These are phyloP conservation scores for Tachycineta bicolor DNA, from an alignment of 2,113 vertebrate genomes.

Conservation along the genomic window DNA sequence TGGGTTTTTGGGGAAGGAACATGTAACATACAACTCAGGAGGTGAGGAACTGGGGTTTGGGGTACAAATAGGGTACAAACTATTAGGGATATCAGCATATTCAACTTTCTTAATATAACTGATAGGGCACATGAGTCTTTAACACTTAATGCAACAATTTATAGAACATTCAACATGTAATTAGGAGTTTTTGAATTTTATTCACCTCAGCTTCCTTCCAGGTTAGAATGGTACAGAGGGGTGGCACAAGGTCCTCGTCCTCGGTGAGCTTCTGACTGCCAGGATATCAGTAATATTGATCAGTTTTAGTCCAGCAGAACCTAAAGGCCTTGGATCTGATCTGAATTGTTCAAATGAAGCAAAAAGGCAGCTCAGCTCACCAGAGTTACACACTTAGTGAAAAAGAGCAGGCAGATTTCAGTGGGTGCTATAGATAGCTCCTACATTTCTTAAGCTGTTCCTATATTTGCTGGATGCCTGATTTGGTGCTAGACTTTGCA, in stretches of 20 bases:
- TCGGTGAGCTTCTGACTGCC: neutral
- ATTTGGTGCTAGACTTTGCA: neutral
- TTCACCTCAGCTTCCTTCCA: neutral
- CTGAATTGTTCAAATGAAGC: neutral
- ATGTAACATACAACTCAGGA: too few species aligned
- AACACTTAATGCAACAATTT: too few species aligned
- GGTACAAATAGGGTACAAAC: too few species aligned
- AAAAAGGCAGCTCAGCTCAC: neutral
- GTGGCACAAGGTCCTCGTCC: fast-evolving
- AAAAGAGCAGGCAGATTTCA: neutral
- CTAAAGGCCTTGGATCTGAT: neutral
- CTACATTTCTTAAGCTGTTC: neutral
- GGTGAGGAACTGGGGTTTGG: too few species aligned
- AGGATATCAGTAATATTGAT: neutral
- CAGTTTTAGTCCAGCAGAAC: neutral
- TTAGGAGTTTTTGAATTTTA: too few species aligned
- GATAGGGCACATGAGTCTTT: too few species aligned
- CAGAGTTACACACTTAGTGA: neutral
- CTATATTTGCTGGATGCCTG: neutral
- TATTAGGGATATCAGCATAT: too few species aligned
- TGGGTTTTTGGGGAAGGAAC: too few species aligned
- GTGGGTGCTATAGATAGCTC: neutral
- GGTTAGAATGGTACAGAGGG: neutral
- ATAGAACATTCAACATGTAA: too few species aligned
- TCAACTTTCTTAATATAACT: too few species aligned